phyloP scores from a whole-genome alignment of 2,888 invertebrate species.

The Catocala sponsa region DNA sequence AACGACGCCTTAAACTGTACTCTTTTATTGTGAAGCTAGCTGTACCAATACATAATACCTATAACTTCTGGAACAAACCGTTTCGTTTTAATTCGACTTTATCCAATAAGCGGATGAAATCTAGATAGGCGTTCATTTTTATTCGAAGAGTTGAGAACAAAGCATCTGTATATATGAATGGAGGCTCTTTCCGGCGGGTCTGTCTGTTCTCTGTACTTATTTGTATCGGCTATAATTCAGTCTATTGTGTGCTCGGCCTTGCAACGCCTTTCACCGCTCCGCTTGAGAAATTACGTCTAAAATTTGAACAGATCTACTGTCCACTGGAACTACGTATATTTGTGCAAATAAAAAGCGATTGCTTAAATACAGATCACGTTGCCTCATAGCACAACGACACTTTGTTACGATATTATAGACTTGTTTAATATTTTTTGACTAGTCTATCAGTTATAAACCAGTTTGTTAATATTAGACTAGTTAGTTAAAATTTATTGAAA shows the following conservation, averaged over 20 bases:
- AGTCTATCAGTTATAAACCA: not conserved
- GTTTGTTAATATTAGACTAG: conserved; percentile 1
- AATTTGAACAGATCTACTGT: conserved; percentile 55
- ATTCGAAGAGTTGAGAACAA: conserved; percentile 72
- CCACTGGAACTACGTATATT: conserved; percentile 17
- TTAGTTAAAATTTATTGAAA: not conserved
- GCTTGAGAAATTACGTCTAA: conserved; percentile 75
- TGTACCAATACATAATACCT: too few relatives aligned
- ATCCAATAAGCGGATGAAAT: conserved; percentile 41
- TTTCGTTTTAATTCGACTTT: conserved; percentile 20
- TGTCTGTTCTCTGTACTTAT: conserved; percentile 55
- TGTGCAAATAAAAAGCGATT: conserved; percentile 53
- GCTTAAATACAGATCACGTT: conserved; percentile 41
- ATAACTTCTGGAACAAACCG: not conserved
- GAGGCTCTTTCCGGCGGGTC: conserved; percentile 73
- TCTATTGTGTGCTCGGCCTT: conserved; percentile 75
- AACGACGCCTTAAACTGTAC: too few relatives aligned
- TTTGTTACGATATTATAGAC: conserved; percentile 12
- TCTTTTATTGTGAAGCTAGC: too few relatives aligned
- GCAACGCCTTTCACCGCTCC: conserved; percentile 78
- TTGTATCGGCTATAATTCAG: conserved; percentile 66
- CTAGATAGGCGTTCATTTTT: conserved; percentile 60
- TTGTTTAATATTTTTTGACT: not conserved
- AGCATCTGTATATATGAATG: conserved; percentile 75
- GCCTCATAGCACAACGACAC: conserved; percentile 13